Conservation (phyloP, 2,113 vertebrate species). For the mouse (Mus musculus) region GRCm39 chr12:99689001-99689500, state of each 20-base stretch:
- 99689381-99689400: neutral
- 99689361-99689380: neutral
- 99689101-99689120: too few species aligned
- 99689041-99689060: neutral
- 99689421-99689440: neutral
- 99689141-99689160: too few species aligned
- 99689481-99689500: neutral
- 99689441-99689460: neutral
- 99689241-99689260: too few species aligned
- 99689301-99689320: neutral
- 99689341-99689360: neutral
- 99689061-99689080: neutral
- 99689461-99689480: neutral
- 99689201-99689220: too few species aligned
- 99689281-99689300: neutral
- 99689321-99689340: neutral
- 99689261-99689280: neutral
- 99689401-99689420: neutral
- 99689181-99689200: too few species aligned
- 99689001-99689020: neutral
- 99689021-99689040: neutral
- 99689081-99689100: neutral
- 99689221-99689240: too few species aligned
- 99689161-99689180: too few species aligned
- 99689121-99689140: too few species aligned